These are phyloP conservation scores for Podilymbus podiceps DNA, from an alignment of 2,113 vertebrate genomes.

Conservation along the genomic window DNA sequence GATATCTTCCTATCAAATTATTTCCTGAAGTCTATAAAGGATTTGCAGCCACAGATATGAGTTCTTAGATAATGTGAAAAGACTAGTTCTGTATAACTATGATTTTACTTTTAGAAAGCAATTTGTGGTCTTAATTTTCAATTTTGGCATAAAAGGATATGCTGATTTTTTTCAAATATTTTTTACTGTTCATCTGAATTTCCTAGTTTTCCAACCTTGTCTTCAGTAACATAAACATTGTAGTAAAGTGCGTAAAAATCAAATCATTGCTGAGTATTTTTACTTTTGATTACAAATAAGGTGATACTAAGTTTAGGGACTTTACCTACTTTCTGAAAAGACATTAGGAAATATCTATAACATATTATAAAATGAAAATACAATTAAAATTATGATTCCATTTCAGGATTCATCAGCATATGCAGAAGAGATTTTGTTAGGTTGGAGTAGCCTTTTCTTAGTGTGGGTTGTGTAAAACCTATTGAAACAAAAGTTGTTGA, in stretches of 20 bases:
- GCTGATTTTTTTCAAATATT: background rate
- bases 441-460: too few relatives aligned
- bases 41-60: background rate
- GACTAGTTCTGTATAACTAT: background rate
- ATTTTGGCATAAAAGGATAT: background rate
- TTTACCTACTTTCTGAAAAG: background rate
- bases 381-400: background rate
- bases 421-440: background rate
- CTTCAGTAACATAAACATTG: background rate
- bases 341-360: background rate
- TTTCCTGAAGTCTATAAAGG: background rate
- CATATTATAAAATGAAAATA: background rate
- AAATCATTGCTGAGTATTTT: background rate
- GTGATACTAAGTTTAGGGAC: background rate
- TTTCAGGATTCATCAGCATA: background rate
- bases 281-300: background rate
- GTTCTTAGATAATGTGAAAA: background rate
- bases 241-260: background rate
- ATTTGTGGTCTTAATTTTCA: background rate
- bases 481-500: background rate
- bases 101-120: background rate
- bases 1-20: background rate
- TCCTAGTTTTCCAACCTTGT: background rate
- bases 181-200: background rate
- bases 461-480: background rate